Evolutionary conservation across 2,888 invertebrate genomes (phyloP), one percentile per base, ranked within the genome.

Genomic region (Drosophila colorata): DNA sequence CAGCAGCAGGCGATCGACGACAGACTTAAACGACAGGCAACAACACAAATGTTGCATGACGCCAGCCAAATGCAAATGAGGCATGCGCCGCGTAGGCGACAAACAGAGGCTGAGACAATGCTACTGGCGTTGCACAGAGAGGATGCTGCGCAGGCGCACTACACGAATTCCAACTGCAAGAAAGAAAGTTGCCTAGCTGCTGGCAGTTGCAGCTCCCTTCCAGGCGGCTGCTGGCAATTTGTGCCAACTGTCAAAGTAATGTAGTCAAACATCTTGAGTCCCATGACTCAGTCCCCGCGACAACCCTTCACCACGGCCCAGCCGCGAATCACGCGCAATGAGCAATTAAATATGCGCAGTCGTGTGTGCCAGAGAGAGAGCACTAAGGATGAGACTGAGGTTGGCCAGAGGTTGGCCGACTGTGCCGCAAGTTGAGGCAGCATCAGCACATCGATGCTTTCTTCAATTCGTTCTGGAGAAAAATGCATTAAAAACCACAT

Each of bases 281-380:
- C 40, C 33, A 33, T 33, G 33, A 33, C 33, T 38, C 31, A 38
- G 23, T 25, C 44, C 11, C 28, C 38, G 11, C 35, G n/a, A 18
- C 28, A 9, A 25, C 48, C 43, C 37, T 14, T 28, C 31, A 0
- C 23, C 9, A n/a, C 16, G 18, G 11, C 57, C 35, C 40, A 25
- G 48, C 60, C 20, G 52, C 60, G 44, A 87, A 83, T 84, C 84
- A 80, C 80, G 74, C 86, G 82, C 80, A 78, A 86, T 86, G 84
- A 86, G 80, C 84, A 85, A 85, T 85, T 85, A 85, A 86, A 85
- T 86, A 85, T 85, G 85, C 86, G 80, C 85, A 86, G 86, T 86
- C 85, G 86, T 85, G 85, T 86, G 71, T 76, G 69, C 83, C 74
- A 60, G 58, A 43, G 51, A 43, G 51, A 59, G 35, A 56, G 58